Percentiles rank a stretch among this genome's conserved stretches.
Evolutionary conservation across 2,888 invertebrate genomes (phyloP).

Genomic region (Cheilosia variabilis): DNA sequence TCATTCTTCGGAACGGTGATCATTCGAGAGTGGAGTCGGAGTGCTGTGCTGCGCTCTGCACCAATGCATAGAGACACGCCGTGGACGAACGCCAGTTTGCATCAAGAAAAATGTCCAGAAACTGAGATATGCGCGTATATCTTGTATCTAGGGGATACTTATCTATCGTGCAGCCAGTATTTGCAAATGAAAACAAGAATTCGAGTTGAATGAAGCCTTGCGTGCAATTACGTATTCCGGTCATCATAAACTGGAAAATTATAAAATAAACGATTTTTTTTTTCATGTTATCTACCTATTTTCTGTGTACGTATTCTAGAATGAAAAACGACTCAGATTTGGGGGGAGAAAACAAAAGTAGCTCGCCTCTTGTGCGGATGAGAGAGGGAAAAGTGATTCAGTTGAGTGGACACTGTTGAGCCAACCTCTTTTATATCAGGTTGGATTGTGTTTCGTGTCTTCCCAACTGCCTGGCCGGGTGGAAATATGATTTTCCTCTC

Average conservation of each 20-base stretch:
- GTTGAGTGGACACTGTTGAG: conserved; percentile 51
- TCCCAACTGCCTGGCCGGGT: background rate
- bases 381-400: conserved; percentile 30
- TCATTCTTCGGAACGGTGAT: conserved; percentile 69
- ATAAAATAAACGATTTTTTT: conserved; percentile 39
- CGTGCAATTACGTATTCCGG: conserved; percentile 74
- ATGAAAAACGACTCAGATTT: background rate
- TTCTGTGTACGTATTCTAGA: conserved; percentile 7
- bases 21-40: conserved; percentile 48
- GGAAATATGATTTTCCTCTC: conserved; percentile 1
- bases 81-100: conserved; percentile 52
- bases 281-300: background rate
- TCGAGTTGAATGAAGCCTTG: conserved; percentile 61
- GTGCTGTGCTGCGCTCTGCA: conserved; percentile 8
- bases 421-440: conserved; percentile 32
- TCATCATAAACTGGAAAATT: conserved; percentile 68
- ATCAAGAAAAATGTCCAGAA: conserved; percentile 64
- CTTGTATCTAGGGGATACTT: conserved; percentile 5
- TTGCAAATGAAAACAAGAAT: conserved; percentile 61
- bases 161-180: background rate
- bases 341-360: background rate
- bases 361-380: background rate
- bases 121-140: conserved; percentile 23
- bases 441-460: background rate
- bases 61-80: conserved; percentile 27